Conservation (phyloP, 2,797 vertebrate genomes). For the Lemur catta region DNA sequence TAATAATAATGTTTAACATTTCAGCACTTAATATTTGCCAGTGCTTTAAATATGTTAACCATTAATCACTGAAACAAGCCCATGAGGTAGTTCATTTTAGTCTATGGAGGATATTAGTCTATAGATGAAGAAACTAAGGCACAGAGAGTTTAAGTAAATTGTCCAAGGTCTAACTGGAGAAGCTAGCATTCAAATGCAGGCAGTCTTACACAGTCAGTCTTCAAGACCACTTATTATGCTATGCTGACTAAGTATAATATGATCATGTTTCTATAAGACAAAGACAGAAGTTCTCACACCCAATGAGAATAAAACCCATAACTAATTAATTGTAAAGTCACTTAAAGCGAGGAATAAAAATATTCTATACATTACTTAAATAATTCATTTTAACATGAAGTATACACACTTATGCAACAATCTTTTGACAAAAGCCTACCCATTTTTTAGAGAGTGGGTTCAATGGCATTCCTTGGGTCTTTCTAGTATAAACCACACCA, state of each 20-base stretch:
- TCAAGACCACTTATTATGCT: neutral
- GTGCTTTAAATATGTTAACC: neutral
- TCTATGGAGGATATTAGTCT: neutral
- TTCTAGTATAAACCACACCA: neutral
- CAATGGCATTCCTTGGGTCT: neutral
- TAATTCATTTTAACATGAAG: constrained; percentile 30
- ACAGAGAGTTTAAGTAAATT: neutral
- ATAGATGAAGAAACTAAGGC: neutral
- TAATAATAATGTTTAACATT: neutral
- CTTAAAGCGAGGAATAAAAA: neutral
- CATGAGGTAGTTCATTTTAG: neutral
- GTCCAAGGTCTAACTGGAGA: neutral
- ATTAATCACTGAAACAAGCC: constrained; percentile 8
- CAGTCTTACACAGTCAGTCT: neutral
- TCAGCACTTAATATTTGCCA: neutral
- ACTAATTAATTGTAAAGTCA: neutral
- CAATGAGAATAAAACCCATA: neutral
- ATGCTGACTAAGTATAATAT: neutral
- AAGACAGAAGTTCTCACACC: neutral
- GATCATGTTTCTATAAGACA: neutral
- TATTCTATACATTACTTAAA: neutral
- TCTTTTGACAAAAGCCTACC: neutral
- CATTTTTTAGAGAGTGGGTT: neutral
- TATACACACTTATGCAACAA: neutral
- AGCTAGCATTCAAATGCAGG: neutral